A percentile compares a stretch with the other conserved stretches of the same genome.
Evolutionary conservation across 2,888 invertebrate genomes (phyloP).

Genomic region (Philonicus albiceps): DNA sequence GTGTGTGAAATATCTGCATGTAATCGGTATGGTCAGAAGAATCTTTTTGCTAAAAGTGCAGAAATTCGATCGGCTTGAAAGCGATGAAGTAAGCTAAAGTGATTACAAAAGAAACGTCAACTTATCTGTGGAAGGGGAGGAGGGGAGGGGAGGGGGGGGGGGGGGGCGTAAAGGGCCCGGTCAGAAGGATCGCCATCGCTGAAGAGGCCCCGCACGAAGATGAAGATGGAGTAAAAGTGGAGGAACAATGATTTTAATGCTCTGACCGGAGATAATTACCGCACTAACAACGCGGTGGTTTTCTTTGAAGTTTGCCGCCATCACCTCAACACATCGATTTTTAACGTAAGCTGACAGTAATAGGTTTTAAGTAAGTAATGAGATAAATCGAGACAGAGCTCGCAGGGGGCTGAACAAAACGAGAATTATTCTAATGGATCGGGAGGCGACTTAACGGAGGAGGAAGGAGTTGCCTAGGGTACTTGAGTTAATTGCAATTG

Average conservation of each 20-base stretch:
- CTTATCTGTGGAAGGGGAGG: neutral
- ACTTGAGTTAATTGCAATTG: constrained; percentile 37
- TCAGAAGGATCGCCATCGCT: neutral
- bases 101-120: constrained; percentile 28
- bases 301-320: constrained; percentile 49
- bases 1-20: constrained; percentile 18
- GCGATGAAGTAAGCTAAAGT: neutral
- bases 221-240: constrained; percentile 34
- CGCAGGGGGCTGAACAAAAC: constrained; percentile 27
- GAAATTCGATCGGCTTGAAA: constrained; percentile 1
- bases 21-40: neutral
- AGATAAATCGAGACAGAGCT: constrained; percentile 53
- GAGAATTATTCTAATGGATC: constrained; percentile 39
- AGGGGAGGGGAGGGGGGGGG: neutral
- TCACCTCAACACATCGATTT: constrained; percentile 61
- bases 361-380: constrained; percentile 58
- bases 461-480: constrained; percentile 32
- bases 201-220: neutral
- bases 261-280: constrained; percentile 43
- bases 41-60: neutral
- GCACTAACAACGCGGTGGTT: constrained; percentile 44
- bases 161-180: neutral
- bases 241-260: constrained; percentile 43
- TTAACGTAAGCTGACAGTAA: constrained; percentile 63
- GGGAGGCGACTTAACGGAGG: neutral